phyloP scores from a whole-genome alignment of 2,797 vertebrate species.

The Okamejei kenojei region DNA sequence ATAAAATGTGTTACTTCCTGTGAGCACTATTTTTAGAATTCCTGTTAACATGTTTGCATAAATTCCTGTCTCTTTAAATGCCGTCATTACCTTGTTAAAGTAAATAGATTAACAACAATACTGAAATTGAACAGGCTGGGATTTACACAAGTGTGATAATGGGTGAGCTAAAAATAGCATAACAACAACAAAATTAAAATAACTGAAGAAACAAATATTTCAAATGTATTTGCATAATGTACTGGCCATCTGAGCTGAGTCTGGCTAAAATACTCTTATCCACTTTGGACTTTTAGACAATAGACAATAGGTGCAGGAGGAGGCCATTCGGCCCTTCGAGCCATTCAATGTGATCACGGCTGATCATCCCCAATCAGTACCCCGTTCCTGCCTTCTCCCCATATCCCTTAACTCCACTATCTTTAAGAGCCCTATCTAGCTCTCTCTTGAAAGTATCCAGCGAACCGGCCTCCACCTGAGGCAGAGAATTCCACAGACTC shows the following conservation, averaged over 20 bases:
- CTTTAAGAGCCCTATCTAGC: too few species aligned
- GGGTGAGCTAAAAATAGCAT: constrained; percentile 16
- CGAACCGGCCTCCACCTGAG: too few species aligned
- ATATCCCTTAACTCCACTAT: too few species aligned
- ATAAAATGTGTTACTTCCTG: not conserved
- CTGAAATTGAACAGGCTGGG: constrained; percentile 13
- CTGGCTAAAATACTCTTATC: not conserved
- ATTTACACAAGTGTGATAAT: constrained; percentile 5
- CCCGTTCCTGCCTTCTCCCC: too few species aligned
- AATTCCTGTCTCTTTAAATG: constrained; percentile 27
- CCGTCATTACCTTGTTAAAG: constrained; percentile 8
- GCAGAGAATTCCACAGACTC: too few species aligned
- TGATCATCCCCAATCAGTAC: too few species aligned
- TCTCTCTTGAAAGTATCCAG: too few species aligned
- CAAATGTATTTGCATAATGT: not conserved
- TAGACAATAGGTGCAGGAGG: too few species aligned
- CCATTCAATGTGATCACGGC: too few species aligned
- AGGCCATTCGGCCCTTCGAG: too few species aligned
- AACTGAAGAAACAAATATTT: not conserved
- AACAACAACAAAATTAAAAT: not conserved
- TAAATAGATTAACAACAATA: constrained; percentile 27
- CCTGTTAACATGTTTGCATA: not conserved
- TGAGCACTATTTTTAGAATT: constrained; percentile 11
- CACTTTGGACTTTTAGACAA: not conserved
- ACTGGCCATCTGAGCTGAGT: not conserved